A percentile compares a stretch with the other conserved stretches of the same genome.
Conservation (phyloP, 2,113 vertebrate genomes). For the Psilopogon haemacephalus region DNA sequence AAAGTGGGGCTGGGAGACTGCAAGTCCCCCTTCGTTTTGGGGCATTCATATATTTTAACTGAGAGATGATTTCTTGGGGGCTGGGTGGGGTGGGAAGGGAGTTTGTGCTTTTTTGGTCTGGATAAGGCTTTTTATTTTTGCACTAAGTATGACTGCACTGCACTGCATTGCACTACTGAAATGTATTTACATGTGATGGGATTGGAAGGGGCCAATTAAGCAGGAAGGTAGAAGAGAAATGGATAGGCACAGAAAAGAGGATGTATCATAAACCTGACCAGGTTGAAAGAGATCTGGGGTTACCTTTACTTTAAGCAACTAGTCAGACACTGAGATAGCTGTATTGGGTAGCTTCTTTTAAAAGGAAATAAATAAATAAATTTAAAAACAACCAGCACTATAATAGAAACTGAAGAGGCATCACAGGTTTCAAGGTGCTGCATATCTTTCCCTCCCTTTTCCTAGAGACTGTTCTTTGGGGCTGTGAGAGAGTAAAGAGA, state of each 20-base stretch:
- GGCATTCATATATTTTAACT: constrained; percentile 56
- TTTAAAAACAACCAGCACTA: not conserved
- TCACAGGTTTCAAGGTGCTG: constrained; percentile 26
- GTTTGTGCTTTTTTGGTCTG: constrained; percentile 72
- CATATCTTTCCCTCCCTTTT: constrained; percentile 4
- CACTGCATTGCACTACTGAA: constrained; percentile 85
- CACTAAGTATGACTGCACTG: constrained; percentile 81
- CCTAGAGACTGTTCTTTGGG: not conserved
- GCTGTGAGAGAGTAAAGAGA: not conserved
- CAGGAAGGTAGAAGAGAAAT: constrained; percentile 40
- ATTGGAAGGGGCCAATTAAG: constrained; percentile 61
- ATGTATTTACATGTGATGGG: constrained; percentile 74
- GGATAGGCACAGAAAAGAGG: constrained; percentile 23
- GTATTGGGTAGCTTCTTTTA: not conserved
- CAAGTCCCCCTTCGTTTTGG: constrained; percentile 52
- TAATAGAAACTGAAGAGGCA: constrained; percentile 4
- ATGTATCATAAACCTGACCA: not conserved
- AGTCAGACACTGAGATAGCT: constrained; percentile 63
- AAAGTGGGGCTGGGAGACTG: constrained; percentile 56
- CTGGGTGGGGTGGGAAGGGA: constrained; percentile 34
- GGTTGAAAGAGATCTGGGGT: not conserved
- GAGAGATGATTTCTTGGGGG: constrained; percentile 63
- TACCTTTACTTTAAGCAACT: constrained; percentile 47
- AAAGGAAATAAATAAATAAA: not conserved
- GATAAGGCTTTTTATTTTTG: constrained; percentile 76